These are phyloP conservation scores for Sebastes matsubarae DNA, from an alignment of 2,797 vertebrate species.

Conservation along the genomic window DNA sequence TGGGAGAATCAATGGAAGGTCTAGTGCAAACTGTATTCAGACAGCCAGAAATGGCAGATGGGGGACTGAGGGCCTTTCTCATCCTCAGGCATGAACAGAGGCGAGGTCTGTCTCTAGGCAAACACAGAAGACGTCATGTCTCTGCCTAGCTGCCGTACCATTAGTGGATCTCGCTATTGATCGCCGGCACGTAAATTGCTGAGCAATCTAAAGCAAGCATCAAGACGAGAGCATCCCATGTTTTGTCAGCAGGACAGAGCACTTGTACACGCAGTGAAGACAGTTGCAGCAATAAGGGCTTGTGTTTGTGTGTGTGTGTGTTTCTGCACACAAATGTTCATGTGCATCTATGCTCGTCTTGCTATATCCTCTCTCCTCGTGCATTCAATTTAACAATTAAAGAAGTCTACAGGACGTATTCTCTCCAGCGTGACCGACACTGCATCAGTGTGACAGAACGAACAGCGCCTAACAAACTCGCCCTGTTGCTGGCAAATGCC, in stretches of 20 bases:
- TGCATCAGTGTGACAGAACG: slow-evolving; percentile 22
- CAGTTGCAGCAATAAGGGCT: slow-evolving; percentile 22
- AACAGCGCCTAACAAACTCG: slow-evolving; percentile 33
- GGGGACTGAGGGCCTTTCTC: slow-evolving; percentile 71
- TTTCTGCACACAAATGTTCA: neutral
- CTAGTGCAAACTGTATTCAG: slow-evolving; percentile 34
- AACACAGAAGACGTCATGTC: slow-evolving; percentile 64
- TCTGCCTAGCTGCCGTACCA: slow-evolving; percentile 71
- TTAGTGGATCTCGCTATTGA: slow-evolving; percentile 80
- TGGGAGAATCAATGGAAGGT: slow-evolving; percentile 41
- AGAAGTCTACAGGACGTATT: slow-evolving; percentile 11
- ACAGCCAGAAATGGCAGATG: slow-evolving; percentile 50
- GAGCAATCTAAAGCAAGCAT: slow-evolving; percentile 67
- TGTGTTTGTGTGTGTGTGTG: neutral
- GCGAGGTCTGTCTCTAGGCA: slow-evolving; percentile 69
- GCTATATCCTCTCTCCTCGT: neutral
- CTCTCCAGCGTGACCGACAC: slow-evolving; percentile 14
- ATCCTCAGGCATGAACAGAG: slow-evolving; percentile 67
- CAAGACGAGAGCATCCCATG: slow-evolving; percentile 35
- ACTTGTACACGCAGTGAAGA: slow-evolving; percentile 21
- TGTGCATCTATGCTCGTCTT: neutral
- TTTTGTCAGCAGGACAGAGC: slow-evolving; percentile 58
- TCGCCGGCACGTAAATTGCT: slow-evolving; percentile 57
- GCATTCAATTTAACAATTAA: slow-evolving; percentile 31
- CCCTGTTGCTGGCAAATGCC: slow-evolving; percentile 58